phyloP scores from a whole-genome alignment of 2,888 invertebrate genomes.

The Tethea ocularis region DNA sequence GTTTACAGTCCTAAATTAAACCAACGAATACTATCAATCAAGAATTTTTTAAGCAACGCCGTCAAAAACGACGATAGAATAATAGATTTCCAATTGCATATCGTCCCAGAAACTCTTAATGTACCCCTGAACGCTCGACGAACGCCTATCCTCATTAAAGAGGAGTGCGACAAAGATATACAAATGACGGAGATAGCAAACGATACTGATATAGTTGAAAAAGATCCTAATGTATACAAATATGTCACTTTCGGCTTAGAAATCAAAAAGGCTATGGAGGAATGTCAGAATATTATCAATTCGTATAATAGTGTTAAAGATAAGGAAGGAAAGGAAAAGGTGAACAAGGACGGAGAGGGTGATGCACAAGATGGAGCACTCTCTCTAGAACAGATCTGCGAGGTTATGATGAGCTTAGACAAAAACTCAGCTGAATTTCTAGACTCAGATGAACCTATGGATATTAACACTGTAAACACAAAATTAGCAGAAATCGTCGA shows the following conservation, averaged over 20 bases:
- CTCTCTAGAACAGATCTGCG: conserved; percentile 71
- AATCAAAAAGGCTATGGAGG: conserved; percentile 78
- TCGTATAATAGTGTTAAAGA: conserved; percentile 65
- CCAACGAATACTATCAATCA: conserved; percentile 60
- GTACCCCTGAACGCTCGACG: conserved; percentile 58
- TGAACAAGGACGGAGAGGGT: no score
- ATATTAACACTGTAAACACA: conserved; percentile 54
- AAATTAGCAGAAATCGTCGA: conserved; percentile 69
- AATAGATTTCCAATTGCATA: conserved; percentile 47
- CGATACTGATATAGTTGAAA: conserved; percentile 32
- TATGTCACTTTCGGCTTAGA: conserved; percentile 73
- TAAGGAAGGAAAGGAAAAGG: conserved; percentile 48
- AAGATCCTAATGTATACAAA: conserved; percentile 66
- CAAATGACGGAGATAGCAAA: conserved; percentile 27
- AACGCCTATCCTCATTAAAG: conserved; percentile 46
- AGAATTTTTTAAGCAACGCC: conserved; percentile 54
- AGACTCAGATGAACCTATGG: conserved; percentile 57
- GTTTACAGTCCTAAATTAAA: conserved; percentile 63
- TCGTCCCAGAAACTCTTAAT: conserved; percentile 48
- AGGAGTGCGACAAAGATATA: conserved; percentile 36
- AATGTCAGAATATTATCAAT: conserved; percentile 76
- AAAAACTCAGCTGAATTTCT: conserved; percentile 68
- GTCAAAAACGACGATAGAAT: conserved; percentile 38
- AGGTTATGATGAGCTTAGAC: conserved; percentile 73
- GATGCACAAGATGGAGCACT: conserved; percentile 46